Evolutionary conservation across 1,140 invertebrate species (phyloP), one percentile per base, ranked within the genome.

Genomic region (Lineus longissimus): DNA sequence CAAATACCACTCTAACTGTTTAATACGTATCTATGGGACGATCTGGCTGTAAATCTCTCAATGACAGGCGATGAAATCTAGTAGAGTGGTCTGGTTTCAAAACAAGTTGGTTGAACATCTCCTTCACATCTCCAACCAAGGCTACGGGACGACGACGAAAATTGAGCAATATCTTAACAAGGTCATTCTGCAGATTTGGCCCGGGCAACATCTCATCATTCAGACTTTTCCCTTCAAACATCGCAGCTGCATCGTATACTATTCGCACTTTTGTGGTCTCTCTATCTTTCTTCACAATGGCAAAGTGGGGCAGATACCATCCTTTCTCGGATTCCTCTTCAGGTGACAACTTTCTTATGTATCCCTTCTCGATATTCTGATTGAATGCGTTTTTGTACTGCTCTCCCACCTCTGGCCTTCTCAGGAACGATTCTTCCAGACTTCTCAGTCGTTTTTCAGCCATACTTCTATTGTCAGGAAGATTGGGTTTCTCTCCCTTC

Each of bases 161-260:
- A 41, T 65, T 51, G 0, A 71, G 19, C 15, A 74, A 40, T 0
- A 73, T 64, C 45, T 54, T 60, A 45, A 70, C 59, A n/a, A 73
- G 29, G 25, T 65, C 61, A 47, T 33, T 71, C 71, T 84, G 80
- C 0, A 84, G 43, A 59, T 74, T 74, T 19, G 83, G 79, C 1
- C 75, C 75, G n/a, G 33, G 23, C n/a, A 67, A 25, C 30, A 75
- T 61, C 4, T 23, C 2, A 27, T 62, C 65, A 61, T 70, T 70
- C 29, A 67, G 51, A 17, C 27, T 29, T n/a, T 59, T 11, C 2
- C 30, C 55, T 33, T 66, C 22, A 55, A 33, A 17, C 29, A 19
- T 60, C 1, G 67, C 63, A 15, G 67, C 55, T 22, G 57, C 61
- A 36, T 68, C 59, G 59, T 65, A 65, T n/a, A 68, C 67, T 6